These are phyloP conservation scores for Peromyscus leucopus DNA, from an alignment of 2,113 vertebrate genomes.

Conservation along the genomic window DNA sequence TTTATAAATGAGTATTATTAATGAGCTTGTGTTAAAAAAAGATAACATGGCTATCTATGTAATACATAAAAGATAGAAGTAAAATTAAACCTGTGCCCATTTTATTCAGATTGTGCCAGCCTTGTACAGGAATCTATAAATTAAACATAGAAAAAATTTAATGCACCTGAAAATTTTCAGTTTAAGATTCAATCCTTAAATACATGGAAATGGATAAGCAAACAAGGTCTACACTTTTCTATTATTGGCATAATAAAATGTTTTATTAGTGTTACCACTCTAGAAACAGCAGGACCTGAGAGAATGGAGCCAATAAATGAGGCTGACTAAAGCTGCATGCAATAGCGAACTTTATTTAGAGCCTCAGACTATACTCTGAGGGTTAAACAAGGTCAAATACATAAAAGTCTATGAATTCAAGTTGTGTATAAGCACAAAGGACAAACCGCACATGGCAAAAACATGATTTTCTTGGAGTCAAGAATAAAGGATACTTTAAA, in stretches of 20 bases:
- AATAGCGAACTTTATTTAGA: background rate
- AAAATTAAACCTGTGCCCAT: slow-evolving; percentile 57
- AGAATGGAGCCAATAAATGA: background rate
- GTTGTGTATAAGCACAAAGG: background rate
- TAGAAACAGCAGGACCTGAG: background rate
- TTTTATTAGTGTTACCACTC: background rate
- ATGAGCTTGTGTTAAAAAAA: slow-evolving; percentile 41
- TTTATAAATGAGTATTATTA: slow-evolving; percentile 41
- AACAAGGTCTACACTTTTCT: background rate
- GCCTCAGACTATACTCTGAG: background rate
- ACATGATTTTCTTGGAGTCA: background rate
- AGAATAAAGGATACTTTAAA: background rate
- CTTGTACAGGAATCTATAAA: slow-evolving; percentile 34
- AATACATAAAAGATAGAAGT: slow-evolving; percentile 30
- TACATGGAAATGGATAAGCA: background rate
- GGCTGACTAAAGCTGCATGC: background rate
- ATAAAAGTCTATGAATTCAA: background rate
- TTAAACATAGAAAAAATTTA: slow-evolving; percentile 57
- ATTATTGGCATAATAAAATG: background rate
- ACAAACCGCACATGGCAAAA: background rate
- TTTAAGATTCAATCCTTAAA: background rate
- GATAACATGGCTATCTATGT: slow-evolving; percentile 7
- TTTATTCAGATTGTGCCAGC: slow-evolving; percentile 43
- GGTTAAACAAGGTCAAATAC: background rate
- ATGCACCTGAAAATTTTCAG: background rate